phyloP scores from a whole-genome alignment of 2,113 vertebrate species.

The Crotalus viridis region DNA sequence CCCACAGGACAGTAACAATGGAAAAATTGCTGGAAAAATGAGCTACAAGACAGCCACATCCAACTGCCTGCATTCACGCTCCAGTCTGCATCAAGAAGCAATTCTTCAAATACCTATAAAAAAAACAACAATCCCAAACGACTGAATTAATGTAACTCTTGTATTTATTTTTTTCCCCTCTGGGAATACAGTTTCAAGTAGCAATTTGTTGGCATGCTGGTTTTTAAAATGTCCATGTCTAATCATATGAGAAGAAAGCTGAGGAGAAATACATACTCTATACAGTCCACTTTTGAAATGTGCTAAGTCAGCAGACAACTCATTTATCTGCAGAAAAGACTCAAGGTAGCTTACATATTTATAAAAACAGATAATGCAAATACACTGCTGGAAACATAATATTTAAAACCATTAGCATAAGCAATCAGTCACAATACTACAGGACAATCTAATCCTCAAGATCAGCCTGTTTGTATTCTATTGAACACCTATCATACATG shows the following conservation, averaged over 20 bases:
- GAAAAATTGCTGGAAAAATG: constrained; percentile 97
- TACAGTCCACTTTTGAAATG: not conserved
- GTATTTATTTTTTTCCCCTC: not conserved
- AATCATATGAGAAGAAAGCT: not conserved
- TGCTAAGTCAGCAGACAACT: not conserved
- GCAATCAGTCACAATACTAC: not conserved
- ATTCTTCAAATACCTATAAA: constrained; percentile 91
- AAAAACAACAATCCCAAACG: not conserved
- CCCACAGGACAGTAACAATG: constrained; percentile 95
- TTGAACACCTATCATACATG: not conserved
- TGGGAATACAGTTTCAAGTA: not conserved
- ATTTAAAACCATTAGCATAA: not conserved
- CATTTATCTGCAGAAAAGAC: not conserved
- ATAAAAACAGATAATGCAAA: not conserved
- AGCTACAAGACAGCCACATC: constrained; percentile 98
- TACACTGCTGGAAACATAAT: not conserved
- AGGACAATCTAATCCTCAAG: not conserved
- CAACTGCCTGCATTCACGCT: constrained; percentile 97
- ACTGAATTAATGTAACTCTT: constrained; percentile 36
- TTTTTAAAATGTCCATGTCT: not conserved
- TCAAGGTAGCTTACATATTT: not conserved
- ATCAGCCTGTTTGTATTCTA: not conserved
- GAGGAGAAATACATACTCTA: not conserved
- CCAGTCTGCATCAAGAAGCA: constrained; percentile 93
- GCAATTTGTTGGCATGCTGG: not conserved